These are phyloP conservation scores for Drosophila nigritarsus DNA, from an alignment of 2,888 invertebrate species.

Conservation along the genomic window DNA sequence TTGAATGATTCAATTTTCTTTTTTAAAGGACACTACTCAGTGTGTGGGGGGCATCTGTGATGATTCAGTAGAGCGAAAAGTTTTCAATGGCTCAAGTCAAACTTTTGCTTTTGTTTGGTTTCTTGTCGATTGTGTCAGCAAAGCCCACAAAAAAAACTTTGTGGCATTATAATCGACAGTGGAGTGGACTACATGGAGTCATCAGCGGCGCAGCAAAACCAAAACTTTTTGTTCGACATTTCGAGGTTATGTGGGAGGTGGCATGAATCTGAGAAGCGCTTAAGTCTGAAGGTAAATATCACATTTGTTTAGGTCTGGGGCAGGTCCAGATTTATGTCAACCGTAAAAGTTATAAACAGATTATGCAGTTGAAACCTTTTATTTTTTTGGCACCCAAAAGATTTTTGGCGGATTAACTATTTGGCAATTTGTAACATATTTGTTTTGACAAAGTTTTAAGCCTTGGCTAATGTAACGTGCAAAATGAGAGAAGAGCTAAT, in stretches of 20 bases:
- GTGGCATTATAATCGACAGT: slow-evolving; percentile 13
- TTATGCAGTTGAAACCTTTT: slow-evolving; percentile 14
- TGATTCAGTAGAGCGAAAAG: slow-evolving; percentile 45
- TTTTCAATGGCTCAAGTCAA: slow-evolving; percentile 39
- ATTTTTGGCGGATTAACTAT: slow-evolving; percentile 1
- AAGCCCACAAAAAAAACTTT: slow-evolving; percentile 19
- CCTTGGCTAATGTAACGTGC: background rate
- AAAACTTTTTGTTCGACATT: slow-evolving; percentile 38
- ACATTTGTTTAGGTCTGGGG: slow-evolving; percentile 13
- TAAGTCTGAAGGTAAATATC: slow-evolving; percentile 8
- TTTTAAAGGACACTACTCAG: slow-evolving; percentile 2
- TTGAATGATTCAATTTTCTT: slow-evolving; percentile 47
- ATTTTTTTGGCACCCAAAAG: background rate
- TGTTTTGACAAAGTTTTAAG: background rate
- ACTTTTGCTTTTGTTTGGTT: slow-evolving; percentile 44
- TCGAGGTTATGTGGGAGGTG: slow-evolving; percentile 34
- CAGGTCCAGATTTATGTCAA: slow-evolving; percentile 18
- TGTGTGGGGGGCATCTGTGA: slow-evolving; percentile 15
- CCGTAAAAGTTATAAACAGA: slow-evolving; percentile 41
- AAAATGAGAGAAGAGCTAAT: background rate
- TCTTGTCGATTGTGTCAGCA: slow-evolving; percentile 28
- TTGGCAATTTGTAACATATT: background rate
- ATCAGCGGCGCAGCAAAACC: slow-evolving; percentile 28
- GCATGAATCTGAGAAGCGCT: slow-evolving; percentile 16
- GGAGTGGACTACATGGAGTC: slow-evolving; percentile 17